Evolutionary conservation across 2,888 invertebrate species (phyloP).

Genomic region (Uropetala carovei): DNA sequence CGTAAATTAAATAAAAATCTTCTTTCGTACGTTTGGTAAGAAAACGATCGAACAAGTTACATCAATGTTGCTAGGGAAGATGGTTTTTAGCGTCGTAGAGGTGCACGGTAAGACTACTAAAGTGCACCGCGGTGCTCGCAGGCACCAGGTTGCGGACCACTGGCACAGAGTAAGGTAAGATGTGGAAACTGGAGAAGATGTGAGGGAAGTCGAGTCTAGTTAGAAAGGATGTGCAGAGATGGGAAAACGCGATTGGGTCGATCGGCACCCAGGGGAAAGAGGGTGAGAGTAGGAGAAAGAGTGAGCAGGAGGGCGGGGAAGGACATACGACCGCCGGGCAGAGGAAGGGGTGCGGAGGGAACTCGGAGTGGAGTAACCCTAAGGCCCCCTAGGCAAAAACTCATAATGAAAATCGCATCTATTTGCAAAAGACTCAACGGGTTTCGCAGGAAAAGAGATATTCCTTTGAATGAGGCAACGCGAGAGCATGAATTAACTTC

Average conservation of each 20-base stretch:
- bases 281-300: background rate
- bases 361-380: background rate
- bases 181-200: background rate
- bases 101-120: no score
- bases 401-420: background rate
- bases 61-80: no score
- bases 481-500: no score
- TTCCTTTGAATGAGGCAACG: no score
- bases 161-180: no score
- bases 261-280: background rate
- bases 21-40: no score
- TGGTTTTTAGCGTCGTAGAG: no score
- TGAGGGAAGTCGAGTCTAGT: background rate
- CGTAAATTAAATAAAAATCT: no score
- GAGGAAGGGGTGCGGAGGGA: background rate
- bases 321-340: background rate
- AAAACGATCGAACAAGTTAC: no score
- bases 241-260: slow-evolving; percentile 3
- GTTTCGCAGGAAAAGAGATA: no score
- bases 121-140: no score
- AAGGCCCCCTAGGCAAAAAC: background rate
- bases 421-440: background rate
- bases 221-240: background rate
- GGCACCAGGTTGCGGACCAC: no score
- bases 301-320: background rate